A percentile compares a stretch with the other conserved stretches of the same genome.
phyloP scores from a whole-genome alignment of 1,140 invertebrate genomes.

The Cydia amplana region DNA sequence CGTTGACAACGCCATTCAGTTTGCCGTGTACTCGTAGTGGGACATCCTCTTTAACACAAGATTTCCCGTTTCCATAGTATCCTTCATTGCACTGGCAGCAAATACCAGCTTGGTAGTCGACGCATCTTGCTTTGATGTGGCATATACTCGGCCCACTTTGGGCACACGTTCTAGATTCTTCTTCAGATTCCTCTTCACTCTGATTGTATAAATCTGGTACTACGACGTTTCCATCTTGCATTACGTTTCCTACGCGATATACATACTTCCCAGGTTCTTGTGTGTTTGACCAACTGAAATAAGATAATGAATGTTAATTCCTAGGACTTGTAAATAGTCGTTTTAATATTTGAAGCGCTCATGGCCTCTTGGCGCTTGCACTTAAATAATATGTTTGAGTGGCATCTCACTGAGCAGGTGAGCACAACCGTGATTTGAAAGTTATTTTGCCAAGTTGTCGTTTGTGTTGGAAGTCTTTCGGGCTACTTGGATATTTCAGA shows the following conservation, averaged over 20 bases:
- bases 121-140: conserved; percentile 89
- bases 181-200: conserved; percentile 66
- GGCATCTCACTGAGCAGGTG: no score
- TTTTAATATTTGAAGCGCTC: not conserved
- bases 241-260: conserved; percentile 87
- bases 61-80: conserved; percentile 94
- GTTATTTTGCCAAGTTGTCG: no score
- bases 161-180: conserved; percentile 78
- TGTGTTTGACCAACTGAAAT: conserved; percentile 90
- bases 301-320: conserved; percentile 9
- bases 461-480: no score
- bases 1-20: conserved; percentile 90
- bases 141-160: conserved; percentile 84
- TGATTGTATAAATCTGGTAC: conserved; percentile 82
- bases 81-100: conserved; percentile 92
- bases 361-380: not conserved
- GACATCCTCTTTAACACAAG: conserved; percentile 89
- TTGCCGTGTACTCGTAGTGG: conserved; percentile 93
- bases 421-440: not conserved
- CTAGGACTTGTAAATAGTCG: not conserved
- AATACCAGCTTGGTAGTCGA: conserved; percentile 90
- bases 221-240: conserved; percentile 81
- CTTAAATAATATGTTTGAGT: no score
- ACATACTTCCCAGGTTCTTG: conserved; percentile 91
- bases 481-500: no score